These are phyloP conservation scores for Loxodonta africana DNA, from an alignment of 2,113 vertebrate genomes.

Conservation along the genomic window DNA sequence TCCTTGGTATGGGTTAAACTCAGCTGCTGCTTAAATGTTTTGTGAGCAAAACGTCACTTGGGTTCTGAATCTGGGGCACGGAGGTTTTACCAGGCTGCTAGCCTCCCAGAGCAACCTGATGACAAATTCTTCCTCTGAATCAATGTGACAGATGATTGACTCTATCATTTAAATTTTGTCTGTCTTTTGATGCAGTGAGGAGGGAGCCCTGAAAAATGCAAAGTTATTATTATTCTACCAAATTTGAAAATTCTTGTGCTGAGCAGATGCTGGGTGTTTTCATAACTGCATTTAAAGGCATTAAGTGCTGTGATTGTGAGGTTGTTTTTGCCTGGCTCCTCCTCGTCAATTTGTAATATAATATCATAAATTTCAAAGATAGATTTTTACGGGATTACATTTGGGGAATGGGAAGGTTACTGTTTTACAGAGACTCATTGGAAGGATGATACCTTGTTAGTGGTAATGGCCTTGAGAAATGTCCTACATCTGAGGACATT, in stretches of 20 bases:
- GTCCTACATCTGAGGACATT: background rate
- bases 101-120: background rate
- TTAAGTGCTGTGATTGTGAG: background rate
- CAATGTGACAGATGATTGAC: slow-evolving; percentile 45
- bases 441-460: slow-evolving; percentile 1
- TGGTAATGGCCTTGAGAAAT: slow-evolving; percentile 41
- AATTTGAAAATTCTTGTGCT: slow-evolving; percentile 57
- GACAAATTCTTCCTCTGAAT: background rate
- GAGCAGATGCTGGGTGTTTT: slow-evolving; percentile 49
- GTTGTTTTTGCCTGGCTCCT: slow-evolving; percentile 52
- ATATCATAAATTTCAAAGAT: slow-evolving; percentile 51
- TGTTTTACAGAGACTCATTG: background rate
- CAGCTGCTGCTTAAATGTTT: background rate
- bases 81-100: background rate
- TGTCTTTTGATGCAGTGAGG: slow-evolving; percentile 46
- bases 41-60: background rate
- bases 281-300: slow-evolving; percentile 65
- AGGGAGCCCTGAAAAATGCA: background rate
- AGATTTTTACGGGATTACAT: slow-evolving; percentile 9
- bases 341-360: background rate
- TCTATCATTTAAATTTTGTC: slow-evolving; percentile 49
- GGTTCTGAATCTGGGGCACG: background rate
- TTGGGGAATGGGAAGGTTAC: slow-evolving; percentile 51
- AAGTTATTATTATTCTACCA: slow-evolving; percentile 48
- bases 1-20: background rate